Base-by-base conservation (phyloP, 1,140 invertebrate genomes). In the Helicoverpa armigera region DNA sequence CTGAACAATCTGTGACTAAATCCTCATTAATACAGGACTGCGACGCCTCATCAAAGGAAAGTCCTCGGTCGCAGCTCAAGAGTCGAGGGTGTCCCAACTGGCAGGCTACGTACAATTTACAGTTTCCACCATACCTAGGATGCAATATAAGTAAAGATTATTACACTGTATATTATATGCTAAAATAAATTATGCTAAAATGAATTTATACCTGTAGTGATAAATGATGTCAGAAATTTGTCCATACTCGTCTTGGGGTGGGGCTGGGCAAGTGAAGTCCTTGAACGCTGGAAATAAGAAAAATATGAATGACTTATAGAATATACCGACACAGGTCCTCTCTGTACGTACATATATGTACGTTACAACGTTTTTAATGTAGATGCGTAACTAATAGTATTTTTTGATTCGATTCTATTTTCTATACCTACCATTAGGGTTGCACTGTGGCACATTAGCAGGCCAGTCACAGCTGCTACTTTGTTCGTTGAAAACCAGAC, bases 381-480 rank as follows among this genome's bases (percentile, higher is more conserved):
- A 7, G 35, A 43, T 43, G 9, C 35, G 35, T 43, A 43, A 7
- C 9, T 43, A 9, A 35, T 43, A 43, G 9, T 54, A 43, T 23
- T 23, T 23, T 23, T 23, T 23, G 23, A 23, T 23, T 23, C 23
- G 10, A 1, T 60, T 12, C 0, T 16, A 67, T 16, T 2, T 23
- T 56, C 11, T 29, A 12, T 14, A 85, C 63, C 88, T 90, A 97
- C 96, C 96, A 95, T 97, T 96, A 31, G 96, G 96, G 86, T 97
- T 96, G 86, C 97, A 98, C 53, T 96, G 95, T 1, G 95, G 90
- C 4, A 97, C 97, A 80, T 97, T 96, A 91, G 97, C 97, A 0
- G 97, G 97, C 98, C 98, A 98, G 83, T 98, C 97, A 86, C 98
- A 98, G 58, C 96, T 95, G 83, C 97, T 97, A 4, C 90, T 96